Base-by-base conservation (phyloP, 1,140 invertebrate genomes). In the Pseudomyrmex flavicornis region DNA sequence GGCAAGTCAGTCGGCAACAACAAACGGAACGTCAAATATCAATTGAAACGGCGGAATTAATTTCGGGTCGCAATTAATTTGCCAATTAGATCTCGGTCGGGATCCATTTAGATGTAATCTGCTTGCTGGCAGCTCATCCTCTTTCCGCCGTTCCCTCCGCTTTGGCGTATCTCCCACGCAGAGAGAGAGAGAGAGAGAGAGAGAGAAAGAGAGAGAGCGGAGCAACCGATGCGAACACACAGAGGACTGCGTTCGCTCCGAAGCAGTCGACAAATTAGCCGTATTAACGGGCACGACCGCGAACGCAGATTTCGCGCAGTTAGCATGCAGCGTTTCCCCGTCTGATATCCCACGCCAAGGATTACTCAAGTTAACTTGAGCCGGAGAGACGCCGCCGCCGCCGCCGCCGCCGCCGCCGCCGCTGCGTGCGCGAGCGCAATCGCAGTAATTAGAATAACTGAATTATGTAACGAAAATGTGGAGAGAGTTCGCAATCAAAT, bases 41-140 rank as follows among this genome's bases (percentile, higher is more conserved):
- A 87, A 89, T 89, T 86, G 62, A 77, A 52, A 59, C 72, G 62
- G 56, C 62, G 63, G 75, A 89, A 90, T 91, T 89, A 91, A 89
- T 90, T 90, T 83, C 62, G 61, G 89, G 84, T 91, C 89, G 84
- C 88, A 86, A 91, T 91, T 91, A 91, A 91, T 91, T 91, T 87
- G 85, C 74, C 89, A 90, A 91, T 91, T 91, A 91, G 87, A 74
- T 83, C 70, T 26, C 46, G 79, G 48, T 70, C 80, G 83, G 63
- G 90, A 89, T 90, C 89, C 83, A 90, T 91, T 91, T 90, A 87
- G 89, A 90, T 88, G 83, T 91, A 91, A 90, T 91, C 89, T 87
- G 85, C 59, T 85, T 74, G 89, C 66, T 85, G 80, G 63, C 76
- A 83, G 82, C 77, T 84, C 58, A 62, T 61, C 82, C 82, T 79